Conservation (phyloP, 2,113 vertebrate genomes). For the Zosterops lateralis region DNA sequence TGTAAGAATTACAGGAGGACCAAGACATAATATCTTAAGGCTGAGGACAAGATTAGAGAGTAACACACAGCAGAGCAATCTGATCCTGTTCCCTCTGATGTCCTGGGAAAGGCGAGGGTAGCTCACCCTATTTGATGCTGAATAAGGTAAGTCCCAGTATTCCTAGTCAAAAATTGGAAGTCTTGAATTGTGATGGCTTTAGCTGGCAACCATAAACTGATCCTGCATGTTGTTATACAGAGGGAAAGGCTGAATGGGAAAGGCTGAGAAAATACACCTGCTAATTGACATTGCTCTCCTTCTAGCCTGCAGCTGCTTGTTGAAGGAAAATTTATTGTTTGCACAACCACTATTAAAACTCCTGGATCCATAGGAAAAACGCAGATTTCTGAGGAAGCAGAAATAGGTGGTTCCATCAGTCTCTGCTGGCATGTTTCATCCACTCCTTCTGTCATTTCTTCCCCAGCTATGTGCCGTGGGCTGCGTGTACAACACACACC, state of each 20-base stretch:
- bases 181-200: neutral
- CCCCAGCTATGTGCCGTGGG: neutral
- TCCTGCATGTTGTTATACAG: neutral
- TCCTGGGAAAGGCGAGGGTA: neutral
- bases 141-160: neutral
- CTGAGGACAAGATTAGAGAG: neutral
- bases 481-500: neutral
- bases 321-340: neutral
- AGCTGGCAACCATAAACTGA: neutral
- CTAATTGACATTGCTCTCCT: neutral
- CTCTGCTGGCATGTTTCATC: neutral
- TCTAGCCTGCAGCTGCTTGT: neutral
- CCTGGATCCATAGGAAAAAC: neutral
- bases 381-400: neutral
- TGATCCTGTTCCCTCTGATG: neutral
- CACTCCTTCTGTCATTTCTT: neutral
- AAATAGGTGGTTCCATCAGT: neutral
- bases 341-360: neutral
- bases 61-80: neutral
- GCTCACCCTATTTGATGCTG: neutral
- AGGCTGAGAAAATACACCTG: neutral
- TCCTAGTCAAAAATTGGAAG: neutral
- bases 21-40: neutral
- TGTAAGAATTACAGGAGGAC: neutral
- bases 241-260: neutral